Evolutionary conservation across 2,113 vertebrate genomes (phyloP).

Genomic region (Aphyosemion australe): DNA sequence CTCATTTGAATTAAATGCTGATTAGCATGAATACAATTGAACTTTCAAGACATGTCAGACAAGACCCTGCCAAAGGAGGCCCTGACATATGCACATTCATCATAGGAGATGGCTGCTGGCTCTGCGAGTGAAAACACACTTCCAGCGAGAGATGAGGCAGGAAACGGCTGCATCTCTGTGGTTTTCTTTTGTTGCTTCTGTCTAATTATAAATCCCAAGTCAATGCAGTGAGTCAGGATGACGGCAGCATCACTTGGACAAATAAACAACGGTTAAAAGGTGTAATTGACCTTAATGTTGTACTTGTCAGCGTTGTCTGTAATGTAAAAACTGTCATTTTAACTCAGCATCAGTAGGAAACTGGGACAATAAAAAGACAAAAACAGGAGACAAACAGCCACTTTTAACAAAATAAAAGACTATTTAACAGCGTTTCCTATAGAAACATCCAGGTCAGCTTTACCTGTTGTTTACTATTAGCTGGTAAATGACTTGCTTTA

Average conservation of each 20-base stretch:
- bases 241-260: slow-evolving; percentile 41
- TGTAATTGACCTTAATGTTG: slow-evolving; percentile 46
- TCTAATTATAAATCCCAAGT: slow-evolving; percentile 76
- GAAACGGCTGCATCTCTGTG: slow-evolving; percentile 41
- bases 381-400: no score
- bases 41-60: slow-evolving; percentile 82
- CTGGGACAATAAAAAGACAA: no score
- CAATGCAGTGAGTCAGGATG: slow-evolving; percentile 56
- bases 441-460: no score
- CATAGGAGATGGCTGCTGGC: slow-evolving; percentile 59
- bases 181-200: slow-evolving; percentile 72
- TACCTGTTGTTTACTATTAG: no score
- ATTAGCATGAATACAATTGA: slow-evolving; percentile 84
- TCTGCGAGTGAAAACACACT: slow-evolving; percentile 61
- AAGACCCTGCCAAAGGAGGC: slow-evolving; percentile 81
- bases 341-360: no score
- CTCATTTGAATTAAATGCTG: slow-evolving; percentile 84
- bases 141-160: slow-evolving; percentile 39
- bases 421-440: slow-evolving; percentile 1
- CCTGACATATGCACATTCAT: slow-evolving; percentile 76
- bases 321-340: no score
- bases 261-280: slow-evolving; percentile 36
- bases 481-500: neutral
- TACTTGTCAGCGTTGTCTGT: neutral
- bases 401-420: neutral